These are phyloP conservation scores for Branchellion lobata DNA, from an alignment of 2,888 invertebrate species.

Conservation along the genomic window DNA sequence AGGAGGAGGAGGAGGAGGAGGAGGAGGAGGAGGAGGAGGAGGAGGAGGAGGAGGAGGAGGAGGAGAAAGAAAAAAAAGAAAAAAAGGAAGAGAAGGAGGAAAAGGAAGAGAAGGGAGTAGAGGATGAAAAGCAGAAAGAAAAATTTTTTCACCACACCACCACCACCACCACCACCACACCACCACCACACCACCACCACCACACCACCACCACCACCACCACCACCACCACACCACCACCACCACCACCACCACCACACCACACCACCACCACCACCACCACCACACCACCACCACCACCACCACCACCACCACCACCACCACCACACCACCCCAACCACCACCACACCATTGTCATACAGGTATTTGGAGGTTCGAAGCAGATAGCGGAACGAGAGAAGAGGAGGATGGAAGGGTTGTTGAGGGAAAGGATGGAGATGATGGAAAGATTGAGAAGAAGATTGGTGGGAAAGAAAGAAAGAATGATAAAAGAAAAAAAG, in stretches of 20 bases:
- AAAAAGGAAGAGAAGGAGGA: neutral
- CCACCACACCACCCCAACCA: too few relatives aligned
- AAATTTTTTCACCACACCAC: too few relatives aligned
- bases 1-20: neutral
- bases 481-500: neutral
- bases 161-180: too few relatives aligned
- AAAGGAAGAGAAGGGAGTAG: too few relatives aligned
- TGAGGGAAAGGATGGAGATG: slow-evolving; percentile 4
- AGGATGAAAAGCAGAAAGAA: slow-evolving; percentile 2
- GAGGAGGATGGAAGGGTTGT: slow-evolving; percentile 11
- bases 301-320: too few relatives aligned
- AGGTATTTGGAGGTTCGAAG: slow-evolving; percentile 23
- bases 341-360: too few relatives aligned
- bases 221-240: too few relatives aligned
- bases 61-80: neutral
- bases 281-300: too few relatives aligned
- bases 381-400: slow-evolving; percentile 31
- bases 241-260: too few relatives aligned
- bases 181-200: too few relatives aligned
- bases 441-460: neutral
- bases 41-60: slow-evolving; percentile 15
- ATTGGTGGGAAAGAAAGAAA: neutral
- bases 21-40: neutral
- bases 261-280: too few relatives aligned
- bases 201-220: too few relatives aligned